Evolutionary conservation across 2,888 invertebrate genomes (phyloP).

Genomic region (Agrochola macilenta): DNA sequence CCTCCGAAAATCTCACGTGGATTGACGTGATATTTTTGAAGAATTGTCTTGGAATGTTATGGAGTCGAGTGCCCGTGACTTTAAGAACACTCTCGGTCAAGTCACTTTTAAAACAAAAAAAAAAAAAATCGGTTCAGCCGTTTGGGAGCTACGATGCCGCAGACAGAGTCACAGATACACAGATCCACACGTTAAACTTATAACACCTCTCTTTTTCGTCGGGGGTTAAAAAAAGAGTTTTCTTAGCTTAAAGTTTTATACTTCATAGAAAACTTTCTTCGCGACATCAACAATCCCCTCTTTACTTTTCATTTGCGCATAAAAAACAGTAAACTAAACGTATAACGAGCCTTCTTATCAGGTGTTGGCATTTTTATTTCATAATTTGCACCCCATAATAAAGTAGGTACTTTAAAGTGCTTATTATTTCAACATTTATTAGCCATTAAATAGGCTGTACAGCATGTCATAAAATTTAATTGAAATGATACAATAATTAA

Average conservation of each 20-base stretch:
- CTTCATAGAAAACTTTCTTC: not conserved
- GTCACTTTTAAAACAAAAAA: not conserved
- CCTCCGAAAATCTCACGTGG: no score
- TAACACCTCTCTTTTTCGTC: not conserved
- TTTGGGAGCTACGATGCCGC: not conserved
- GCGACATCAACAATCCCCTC: not conserved
- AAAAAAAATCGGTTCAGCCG: not conserved
- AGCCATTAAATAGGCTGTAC: constrained; percentile 38
- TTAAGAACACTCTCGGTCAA: not conserved
- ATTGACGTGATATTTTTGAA: no score
- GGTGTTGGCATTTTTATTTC: constrained; percentile 51
- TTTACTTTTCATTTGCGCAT: not conserved
- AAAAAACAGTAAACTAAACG: constrained; percentile 23
- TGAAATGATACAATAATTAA: constrained; percentile 26
- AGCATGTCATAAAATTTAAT: constrained; percentile 41
- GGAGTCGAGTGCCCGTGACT: no score
- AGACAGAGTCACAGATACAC: not conserved
- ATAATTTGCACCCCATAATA: constrained; percentile 36
- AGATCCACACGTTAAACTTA: not conserved
- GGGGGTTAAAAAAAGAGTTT: not conserved
- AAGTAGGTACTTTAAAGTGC: constrained; percentile 28
- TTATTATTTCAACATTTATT: constrained; percentile 47
- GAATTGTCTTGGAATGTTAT: no score
- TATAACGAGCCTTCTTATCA: constrained; percentile 38
- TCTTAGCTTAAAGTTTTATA: no score